phyloP scores from a whole-genome alignment of 2,797 vertebrate genomes.

The Poeciliopsis paucimaculata region DNA sequence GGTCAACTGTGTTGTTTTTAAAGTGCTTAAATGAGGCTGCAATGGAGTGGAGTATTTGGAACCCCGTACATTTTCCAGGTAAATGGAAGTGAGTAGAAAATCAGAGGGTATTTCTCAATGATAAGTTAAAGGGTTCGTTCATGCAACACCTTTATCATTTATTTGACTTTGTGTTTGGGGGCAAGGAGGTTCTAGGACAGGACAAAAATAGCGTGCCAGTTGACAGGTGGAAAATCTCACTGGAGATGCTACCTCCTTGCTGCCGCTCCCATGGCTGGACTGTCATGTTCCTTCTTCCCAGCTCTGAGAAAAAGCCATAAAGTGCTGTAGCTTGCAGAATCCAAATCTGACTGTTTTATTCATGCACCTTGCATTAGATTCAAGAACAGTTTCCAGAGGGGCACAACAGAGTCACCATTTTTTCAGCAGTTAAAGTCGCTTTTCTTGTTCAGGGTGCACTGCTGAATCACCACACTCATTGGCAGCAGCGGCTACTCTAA shows the following conservation, averaged over 20 bases:
- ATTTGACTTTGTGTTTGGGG: constrained; percentile 2
- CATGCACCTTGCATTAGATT: not conserved
- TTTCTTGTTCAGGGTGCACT: constrained; percentile 1
- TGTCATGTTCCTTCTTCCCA: constrained; percentile 40
- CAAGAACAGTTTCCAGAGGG: constrained; percentile 20
- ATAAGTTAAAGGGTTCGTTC: not conserved
- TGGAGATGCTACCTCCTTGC: constrained; percentile 46
- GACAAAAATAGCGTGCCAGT: constrained; percentile 1
- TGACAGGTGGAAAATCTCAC: constrained; percentile 57
- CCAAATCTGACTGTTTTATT: constrained; percentile 20
- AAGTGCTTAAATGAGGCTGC: no score
- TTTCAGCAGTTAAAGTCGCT: not conserved
- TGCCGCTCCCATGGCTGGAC: constrained; percentile 53
- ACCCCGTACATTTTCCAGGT: not conserved
- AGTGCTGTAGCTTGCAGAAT: constrained; percentile 12
- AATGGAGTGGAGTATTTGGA: no score
- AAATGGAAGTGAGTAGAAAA: not conserved
- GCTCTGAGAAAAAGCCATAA: constrained; percentile 35
- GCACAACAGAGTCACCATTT: constrained; percentile 1
- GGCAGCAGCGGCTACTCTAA: constrained; percentile 11
- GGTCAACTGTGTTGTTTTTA: no score
- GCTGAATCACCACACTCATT: constrained; percentile 5
- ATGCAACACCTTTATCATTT: not conserved
- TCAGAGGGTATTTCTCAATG: not conserved
- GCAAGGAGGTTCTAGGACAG: not conserved